phyloP scores from a whole-genome alignment of 2,797 vertebrate species.

The Peromyscus nudipes region DNA sequence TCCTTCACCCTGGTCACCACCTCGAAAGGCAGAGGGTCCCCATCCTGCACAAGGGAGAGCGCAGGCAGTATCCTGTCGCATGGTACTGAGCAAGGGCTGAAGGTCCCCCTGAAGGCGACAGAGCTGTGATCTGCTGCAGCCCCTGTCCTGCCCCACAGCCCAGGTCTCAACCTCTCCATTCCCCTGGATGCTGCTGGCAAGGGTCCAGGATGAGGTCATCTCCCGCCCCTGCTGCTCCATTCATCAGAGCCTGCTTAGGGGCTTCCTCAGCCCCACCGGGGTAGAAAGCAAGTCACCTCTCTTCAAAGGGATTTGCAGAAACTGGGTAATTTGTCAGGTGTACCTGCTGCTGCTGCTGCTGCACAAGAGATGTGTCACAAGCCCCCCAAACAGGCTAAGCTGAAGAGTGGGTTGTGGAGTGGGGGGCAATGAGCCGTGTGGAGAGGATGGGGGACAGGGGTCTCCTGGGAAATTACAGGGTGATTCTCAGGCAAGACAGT shows the following conservation, averaged over 20 bases:
- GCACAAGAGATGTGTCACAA: too few species aligned
- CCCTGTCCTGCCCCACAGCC: neutral
- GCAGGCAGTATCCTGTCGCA: fast-evolving
- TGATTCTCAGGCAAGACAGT: neutral
- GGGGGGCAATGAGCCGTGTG: too few species aligned
- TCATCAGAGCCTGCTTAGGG: neutral
- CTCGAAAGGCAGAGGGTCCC: neutral
- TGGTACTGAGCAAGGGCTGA: too few species aligned
- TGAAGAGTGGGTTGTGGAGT: too few species aligned
- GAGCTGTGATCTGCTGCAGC: neutral
- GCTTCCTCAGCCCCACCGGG: neutral
- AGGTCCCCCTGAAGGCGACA: neutral
- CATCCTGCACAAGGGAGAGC: neutral
- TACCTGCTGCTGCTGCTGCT: neutral
- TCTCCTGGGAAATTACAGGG: neutral
- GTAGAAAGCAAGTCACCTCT: neutral
- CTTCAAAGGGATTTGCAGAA: neutral
- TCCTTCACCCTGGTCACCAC: neutral
- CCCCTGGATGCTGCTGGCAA: neutral
- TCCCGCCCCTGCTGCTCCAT: neutral
- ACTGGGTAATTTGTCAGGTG: neutral
- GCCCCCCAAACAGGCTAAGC: neutral
- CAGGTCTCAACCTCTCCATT: neutral
- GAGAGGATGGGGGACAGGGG: too few species aligned
- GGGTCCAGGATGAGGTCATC: conserved; percentile 41